A percentile compares a stretch with the other conserved stretches of the same genome.
These are phyloP conservation scores for Zaprionus capensis DNA, from an alignment of 1,140 invertebrate species.

Conservation along the genomic window DNA sequence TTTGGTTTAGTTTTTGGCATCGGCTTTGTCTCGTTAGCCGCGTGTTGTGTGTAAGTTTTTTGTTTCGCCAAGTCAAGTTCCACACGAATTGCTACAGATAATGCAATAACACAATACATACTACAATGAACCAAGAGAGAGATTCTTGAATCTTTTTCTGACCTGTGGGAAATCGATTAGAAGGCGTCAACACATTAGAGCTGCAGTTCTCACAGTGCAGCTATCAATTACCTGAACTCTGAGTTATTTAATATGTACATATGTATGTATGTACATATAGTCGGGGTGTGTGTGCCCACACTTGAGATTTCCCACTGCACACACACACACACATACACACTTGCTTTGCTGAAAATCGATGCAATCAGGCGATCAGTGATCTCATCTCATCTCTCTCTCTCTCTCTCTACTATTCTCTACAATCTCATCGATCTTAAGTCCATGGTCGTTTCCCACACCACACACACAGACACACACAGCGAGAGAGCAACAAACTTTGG, in stretches of 20 bases:
- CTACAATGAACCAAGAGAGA: background rate
- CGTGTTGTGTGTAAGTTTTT: constrained; percentile 15
- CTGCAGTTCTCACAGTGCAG: constrained; percentile 19
- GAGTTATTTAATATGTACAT: constrained; percentile 2
- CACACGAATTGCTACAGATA: constrained; percentile 25
- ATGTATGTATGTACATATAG: background rate
- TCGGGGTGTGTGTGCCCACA: constrained; percentile 12
- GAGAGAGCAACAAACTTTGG: constrained; percentile 58
- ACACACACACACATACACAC: constrained; percentile 23
- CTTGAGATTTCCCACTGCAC: constrained; percentile 13
- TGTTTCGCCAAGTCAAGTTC: constrained; percentile 9
- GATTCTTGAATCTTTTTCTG: constrained; percentile 6
- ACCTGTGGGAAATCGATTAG: constrained; percentile 28
- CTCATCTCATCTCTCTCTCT: constrained; percentile 32
- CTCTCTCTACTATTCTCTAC: background rate
- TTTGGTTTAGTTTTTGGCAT: constrained; percentile 41
- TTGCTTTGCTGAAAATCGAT: constrained; percentile 21
- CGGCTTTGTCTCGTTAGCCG: constrained; percentile 41
- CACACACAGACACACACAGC: background rate
- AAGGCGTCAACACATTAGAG: background rate
- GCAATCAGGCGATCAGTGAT: constrained; percentile 47
- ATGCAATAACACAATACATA: background rate
- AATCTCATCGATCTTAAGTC: constrained; percentile 30
- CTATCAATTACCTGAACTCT: constrained; percentile 24
- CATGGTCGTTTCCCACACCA: constrained; percentile 47